Evolutionary conservation across 2,888 invertebrate genomes (phyloP), one percentile per base, ranked within the genome.

Genomic region (Aleiodes testaceus): DNA sequence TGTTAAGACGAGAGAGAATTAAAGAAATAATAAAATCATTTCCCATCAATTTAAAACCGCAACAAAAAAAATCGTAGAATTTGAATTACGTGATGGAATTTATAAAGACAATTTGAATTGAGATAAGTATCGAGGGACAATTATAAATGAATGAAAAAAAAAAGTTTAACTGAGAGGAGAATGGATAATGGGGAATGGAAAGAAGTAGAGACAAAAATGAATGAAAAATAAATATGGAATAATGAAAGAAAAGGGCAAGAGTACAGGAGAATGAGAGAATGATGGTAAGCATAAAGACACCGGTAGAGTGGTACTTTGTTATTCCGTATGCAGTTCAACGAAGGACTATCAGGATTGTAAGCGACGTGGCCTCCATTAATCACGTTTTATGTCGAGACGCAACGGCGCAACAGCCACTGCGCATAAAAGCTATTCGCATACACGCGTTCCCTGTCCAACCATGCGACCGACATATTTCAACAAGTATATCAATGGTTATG

Each of bases 361-460:
- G 81, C 82, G 82, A 83, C 80, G 82, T 78, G 80, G 77, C 59
- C 78, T 82, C 82, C 85, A 86, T 86, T 86, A 86, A 86, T 86
- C 86, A 86, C 81, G 80, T 84, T 85, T 36, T 85, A 86, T 85
- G 85, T 84, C 82, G 79, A 61, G 79, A 77, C 81, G 77, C 79
- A 81, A 81, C 84, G 84, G 84, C 84, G 85, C 85, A 85, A 22
- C 53, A 85, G 85, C 85, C 84, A 83, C 81, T 81, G 79, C 79
- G 80, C 53, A 53, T 49, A 65, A 63, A 69, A 44, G 52, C 65
- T 47, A 53, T 53, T 53, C 26, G 53, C 53, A 53, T 53, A 53
- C 53, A 59, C 59, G 59, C 45, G 69, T 36, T 59, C 30, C 59
- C 59, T 59, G 59, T 59, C 59, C 59, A 36, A 59, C 59, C 59